Conservation (phyloP, 2,888 invertebrate species). For the Elmis aenea region DNA sequence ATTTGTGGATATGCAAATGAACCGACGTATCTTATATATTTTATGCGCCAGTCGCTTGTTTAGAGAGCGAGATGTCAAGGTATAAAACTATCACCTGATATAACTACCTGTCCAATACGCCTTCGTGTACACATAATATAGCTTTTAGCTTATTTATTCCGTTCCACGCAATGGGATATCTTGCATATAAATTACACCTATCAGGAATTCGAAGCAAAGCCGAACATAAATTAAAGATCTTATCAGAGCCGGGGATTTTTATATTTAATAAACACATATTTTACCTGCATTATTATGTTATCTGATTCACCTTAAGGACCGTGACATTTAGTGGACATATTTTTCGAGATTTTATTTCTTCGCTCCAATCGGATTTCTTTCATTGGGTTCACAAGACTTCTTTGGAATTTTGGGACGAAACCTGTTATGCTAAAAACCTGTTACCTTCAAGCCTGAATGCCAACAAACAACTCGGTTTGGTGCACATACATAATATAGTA, state of each 20-base stretch:
- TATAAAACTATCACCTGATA: slow-evolving; percentile 44
- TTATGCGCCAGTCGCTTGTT: slow-evolving; percentile 31
- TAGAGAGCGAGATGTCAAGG: slow-evolving; percentile 34
- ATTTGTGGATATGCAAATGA: slow-evolving; percentile 30
- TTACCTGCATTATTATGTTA: slow-evolving; percentile 38
- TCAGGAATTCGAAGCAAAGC: slow-evolving; percentile 26
- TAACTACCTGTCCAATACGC: slow-evolving; percentile 40
- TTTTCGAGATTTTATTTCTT: slow-evolving; percentile 20
- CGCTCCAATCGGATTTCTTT: not conserved
- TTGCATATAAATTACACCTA: slow-evolving; percentile 35
- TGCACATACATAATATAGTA: no score
- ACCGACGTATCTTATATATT: slow-evolving; percentile 26
- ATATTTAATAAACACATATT: slow-evolving; percentile 32
- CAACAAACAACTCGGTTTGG: no score
- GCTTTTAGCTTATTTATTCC: slow-evolving; percentile 15
- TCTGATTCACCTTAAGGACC: slow-evolving; percentile 31
- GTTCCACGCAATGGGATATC: slow-evolving; percentile 21
- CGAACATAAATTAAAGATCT: slow-evolving; percentile 34
- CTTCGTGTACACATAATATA: slow-evolving; percentile 22
- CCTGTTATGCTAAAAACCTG: no score
- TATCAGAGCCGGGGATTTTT: slow-evolving; percentile 28
- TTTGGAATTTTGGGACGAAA: not conserved
- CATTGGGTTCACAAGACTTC: not conserved
- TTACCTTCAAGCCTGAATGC: no score
- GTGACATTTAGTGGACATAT: slow-evolving; percentile 35